A percentile compares a stretch with the other conserved stretches of the same genome.
These are phyloP conservation scores for Xanthorhoe spadicearia DNA, from an alignment of 2,888 invertebrate genomes.

Conservation along the genomic window DNA sequence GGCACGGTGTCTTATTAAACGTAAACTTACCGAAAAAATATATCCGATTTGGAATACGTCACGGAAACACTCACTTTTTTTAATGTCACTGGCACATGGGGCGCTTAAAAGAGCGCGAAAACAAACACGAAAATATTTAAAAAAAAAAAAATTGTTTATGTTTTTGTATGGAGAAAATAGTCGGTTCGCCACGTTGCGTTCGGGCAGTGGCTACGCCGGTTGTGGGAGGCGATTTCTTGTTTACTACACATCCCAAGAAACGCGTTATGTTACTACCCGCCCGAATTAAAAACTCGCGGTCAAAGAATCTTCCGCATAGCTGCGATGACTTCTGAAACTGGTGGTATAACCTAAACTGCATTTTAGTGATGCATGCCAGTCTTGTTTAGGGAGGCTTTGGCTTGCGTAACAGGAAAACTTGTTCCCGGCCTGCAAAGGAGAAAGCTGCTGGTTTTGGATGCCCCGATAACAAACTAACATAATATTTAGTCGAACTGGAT, in stretches of 20 bases:
- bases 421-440: slow-evolving; percentile 31
- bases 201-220: slow-evolving; percentile 77
- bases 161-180: slow-evolving; percentile 26
- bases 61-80: slow-evolving; percentile 42
- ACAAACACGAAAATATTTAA: slow-evolving; percentile 34
- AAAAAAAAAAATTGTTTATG: slow-evolving; percentile 26
- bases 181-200: slow-evolving; percentile 72
- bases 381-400: slow-evolving; percentile 34
- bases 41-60: slow-evolving; percentile 54
- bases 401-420: slow-evolving; percentile 37
- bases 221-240: slow-evolving; percentile 72
- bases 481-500: background rate
- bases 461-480: background rate
- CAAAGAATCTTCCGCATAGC: slow-evolving; percentile 62
- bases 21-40: slow-evolving; percentile 49
- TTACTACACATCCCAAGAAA: slow-evolving; percentile 64
- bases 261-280: slow-evolving; percentile 61
- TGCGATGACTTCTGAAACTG: slow-evolving; percentile 61
- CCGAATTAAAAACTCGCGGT: slow-evolving; percentile 62
- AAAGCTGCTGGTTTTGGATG: slow-evolving; percentile 32
- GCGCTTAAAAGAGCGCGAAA: slow-evolving; percentile 32
- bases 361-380: slow-evolving; percentile 35
- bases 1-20: slow-evolving; percentile 16
- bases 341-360: slow-evolving; percentile 60
- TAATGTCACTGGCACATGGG: slow-evolving; percentile 65